Evolutionary conservation across 2,888 invertebrate species (phyloP).

Genomic region (Uropetala carovei): DNA sequence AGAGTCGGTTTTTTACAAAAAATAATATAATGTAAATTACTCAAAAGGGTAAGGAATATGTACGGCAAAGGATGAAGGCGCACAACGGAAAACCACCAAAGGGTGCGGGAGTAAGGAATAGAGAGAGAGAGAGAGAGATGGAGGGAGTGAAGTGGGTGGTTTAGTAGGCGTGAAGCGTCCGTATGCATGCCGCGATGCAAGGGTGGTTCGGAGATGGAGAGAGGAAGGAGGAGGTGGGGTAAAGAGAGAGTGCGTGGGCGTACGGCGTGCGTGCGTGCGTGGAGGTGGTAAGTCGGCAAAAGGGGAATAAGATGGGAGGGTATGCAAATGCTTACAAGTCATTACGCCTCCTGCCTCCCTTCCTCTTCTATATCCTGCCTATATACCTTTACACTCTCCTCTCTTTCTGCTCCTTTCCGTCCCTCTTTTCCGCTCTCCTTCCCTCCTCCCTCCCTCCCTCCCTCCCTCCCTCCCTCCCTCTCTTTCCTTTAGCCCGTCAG

Average conservation of each 20-base stretch:
- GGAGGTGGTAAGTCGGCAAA: constrained; percentile 53
- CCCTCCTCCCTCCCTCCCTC: neutral
- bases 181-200: constrained; percentile 14
- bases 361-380: neutral
- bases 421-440: neutral
- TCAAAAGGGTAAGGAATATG: neutral
- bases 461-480: neutral
- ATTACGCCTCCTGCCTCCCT: constrained; percentile 34
- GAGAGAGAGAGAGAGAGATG: neutral
- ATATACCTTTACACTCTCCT: neutral
- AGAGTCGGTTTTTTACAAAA: neutral
- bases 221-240: neutral
- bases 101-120: neutral
- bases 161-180: constrained; percentile 22
- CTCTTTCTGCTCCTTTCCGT: too few species aligned
- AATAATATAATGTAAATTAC: neutral
- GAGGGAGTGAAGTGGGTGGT: neutral
- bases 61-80: neutral
- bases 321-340: constrained; percentile 62
- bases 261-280: constrained; percentile 2
- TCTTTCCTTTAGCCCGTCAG: neutral
- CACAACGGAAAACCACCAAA: neutral
- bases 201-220: neutral
- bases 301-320: constrained; percentile 29
- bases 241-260: neutral